A percentile compares a stretch with the other conserved stretches of the same genome.
Evolutionary conservation across 2,113 vertebrate genomes (phyloP).

Genomic region (Tor tambroides): DNA sequence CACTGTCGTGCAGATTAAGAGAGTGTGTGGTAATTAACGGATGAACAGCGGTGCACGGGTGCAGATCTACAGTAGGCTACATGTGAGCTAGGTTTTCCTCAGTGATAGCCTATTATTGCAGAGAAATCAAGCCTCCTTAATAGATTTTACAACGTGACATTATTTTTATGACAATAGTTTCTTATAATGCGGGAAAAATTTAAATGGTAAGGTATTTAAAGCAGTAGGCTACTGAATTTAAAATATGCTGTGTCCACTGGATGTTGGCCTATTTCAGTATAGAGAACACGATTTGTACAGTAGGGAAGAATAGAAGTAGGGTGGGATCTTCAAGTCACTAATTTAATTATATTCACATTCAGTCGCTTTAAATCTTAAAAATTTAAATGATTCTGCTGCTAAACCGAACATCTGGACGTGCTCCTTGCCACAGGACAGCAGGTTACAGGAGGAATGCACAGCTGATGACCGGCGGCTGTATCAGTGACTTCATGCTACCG

Average conservation of each 20-base stretch:
- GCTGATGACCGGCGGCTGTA: neutral
- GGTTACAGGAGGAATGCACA: neutral
- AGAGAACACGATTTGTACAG: neutral
- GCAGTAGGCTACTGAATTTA: neutral
- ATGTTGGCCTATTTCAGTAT: neutral
- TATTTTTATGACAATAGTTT: neutral
- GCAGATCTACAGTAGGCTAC: neutral
- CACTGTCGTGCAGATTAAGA: neutral
- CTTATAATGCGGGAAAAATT: neutral
- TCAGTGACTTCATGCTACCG: neutral
- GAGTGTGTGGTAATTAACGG: neutral
- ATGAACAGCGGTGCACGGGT: neutral
- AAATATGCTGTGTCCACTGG: neutral
- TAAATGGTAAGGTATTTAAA: too few relatives aligned
- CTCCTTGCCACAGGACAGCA: too few relatives aligned
- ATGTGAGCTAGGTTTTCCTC: neutral
- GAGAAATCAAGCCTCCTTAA: neutral
- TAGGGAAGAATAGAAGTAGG: neutral
- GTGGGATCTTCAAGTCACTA: too few relatives aligned
- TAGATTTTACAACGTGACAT: neutral
- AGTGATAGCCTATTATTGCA: neutral
- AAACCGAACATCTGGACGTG: too few relatives aligned
- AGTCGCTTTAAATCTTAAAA: neutral
- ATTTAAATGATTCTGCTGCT: too few relatives aligned
- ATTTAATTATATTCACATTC: neutral